These are phyloP conservation scores for Epiblema foenella DNA, from an alignment of 2,888 invertebrate species.

Conservation along the genomic window DNA sequence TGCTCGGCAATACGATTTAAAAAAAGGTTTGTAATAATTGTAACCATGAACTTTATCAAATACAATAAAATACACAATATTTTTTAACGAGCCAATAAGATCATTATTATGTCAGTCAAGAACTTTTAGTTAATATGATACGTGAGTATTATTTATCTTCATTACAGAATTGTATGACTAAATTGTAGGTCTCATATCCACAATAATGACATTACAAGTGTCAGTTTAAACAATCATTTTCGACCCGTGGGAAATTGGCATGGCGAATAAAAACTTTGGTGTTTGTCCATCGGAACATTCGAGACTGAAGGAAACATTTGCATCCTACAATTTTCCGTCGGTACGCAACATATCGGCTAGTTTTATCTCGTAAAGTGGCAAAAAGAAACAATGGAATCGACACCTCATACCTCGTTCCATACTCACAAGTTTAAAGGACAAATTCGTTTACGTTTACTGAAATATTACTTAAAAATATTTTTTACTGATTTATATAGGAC, in stretches of 20 bases:
- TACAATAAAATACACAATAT: too few species aligned
- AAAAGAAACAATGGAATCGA: background rate
- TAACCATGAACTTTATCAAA: too few species aligned
- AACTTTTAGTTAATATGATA: too few species aligned
- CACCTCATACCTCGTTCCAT: too few species aligned
- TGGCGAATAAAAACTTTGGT: conserved; percentile 2
- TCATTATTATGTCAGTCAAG: too few species aligned
- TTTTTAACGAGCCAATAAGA: too few species aligned
- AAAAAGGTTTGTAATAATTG: too few species aligned
- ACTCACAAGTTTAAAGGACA: too few species aligned
- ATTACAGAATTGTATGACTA: background rate
- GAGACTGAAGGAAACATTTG: conserved; percentile 16
- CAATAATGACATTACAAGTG: conserved; percentile 3
- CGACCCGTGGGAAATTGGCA: conserved; percentile 4
- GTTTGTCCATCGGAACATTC: background rate
- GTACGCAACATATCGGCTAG: background rate
- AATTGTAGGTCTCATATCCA: background rate
- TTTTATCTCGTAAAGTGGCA: background rate
- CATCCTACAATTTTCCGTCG: conserved; percentile 1
- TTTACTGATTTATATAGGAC: too few species aligned
- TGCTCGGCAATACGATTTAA: too few species aligned
- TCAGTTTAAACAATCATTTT: conserved; percentile 8
- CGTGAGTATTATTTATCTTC: too few species aligned
- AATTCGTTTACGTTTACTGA: background rate
- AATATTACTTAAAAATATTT: too few species aligned